Conservation (phyloP, 2,113 vertebrate species). For the Aptenodytes patagonicus region DNA sequence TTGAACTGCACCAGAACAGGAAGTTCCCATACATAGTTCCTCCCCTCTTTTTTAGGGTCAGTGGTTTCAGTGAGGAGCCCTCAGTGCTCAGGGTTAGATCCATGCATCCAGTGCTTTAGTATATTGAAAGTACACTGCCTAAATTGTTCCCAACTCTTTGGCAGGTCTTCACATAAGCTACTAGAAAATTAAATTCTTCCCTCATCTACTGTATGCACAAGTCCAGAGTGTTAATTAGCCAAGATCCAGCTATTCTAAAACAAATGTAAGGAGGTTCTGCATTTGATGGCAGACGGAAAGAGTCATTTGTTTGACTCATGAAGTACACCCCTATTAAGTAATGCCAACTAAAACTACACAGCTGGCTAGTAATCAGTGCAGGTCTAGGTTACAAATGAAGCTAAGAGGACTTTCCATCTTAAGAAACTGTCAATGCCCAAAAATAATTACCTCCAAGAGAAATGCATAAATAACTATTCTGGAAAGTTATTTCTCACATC, state of each 20-base stretch:
- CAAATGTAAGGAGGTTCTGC: slow-evolving; percentile 41
- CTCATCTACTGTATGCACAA: slow-evolving; percentile 16
- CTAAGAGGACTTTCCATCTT: slow-evolving; percentile 47
- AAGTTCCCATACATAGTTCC: neutral
- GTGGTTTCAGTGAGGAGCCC: neutral
- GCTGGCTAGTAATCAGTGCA: slow-evolving; percentile 23
- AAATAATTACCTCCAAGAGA: slow-evolving; percentile 52
- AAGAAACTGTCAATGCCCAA: slow-evolving; percentile 15
- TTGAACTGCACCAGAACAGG: neutral
- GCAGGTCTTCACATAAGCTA: slow-evolving; percentile 36
- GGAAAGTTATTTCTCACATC: slow-evolving; percentile 41
- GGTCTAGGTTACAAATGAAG: slow-evolving; percentile 43
- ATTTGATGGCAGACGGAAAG: slow-evolving; percentile 50
- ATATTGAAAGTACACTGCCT: neutral
- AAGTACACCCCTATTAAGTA: slow-evolving; percentile 46
- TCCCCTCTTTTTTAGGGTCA: neutral
- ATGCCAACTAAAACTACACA: slow-evolving; percentile 55
- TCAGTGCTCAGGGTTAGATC: neutral
- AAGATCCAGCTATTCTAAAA: slow-evolving; percentile 59
- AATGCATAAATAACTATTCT: slow-evolving; percentile 37
- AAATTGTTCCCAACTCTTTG: slow-evolving; percentile 58
- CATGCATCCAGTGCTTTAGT: neutral
- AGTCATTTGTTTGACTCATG: slow-evolving; percentile 60
- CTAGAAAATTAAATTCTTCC: slow-evolving; percentile 56
- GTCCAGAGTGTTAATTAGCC: slow-evolving; percentile 53